These are phyloP conservation scores for Andrena marginata DNA, from an alignment of 2,888 invertebrate genomes.

Conservation along the genomic window DNA sequence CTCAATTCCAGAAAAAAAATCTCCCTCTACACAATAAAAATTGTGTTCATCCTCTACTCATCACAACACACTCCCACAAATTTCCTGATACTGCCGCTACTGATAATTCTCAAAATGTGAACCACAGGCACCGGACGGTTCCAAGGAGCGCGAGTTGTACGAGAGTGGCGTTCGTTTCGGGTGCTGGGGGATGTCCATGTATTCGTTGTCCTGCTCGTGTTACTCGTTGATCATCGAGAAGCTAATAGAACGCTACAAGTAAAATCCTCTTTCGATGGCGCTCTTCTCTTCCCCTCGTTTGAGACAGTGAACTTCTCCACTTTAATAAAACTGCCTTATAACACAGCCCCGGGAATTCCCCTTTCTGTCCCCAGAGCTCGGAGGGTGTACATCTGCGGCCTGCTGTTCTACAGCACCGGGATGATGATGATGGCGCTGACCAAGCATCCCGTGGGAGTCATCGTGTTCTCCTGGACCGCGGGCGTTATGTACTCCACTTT, in stretches of 20 bases:
- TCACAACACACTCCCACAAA: background rate
- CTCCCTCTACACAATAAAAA: too few species aligned
- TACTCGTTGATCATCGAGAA: constrained; percentile 96
- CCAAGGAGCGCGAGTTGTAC: constrained; percentile 89
- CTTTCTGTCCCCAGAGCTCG: constrained; percentile 89
- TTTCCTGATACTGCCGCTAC: constrained; percentile 46
- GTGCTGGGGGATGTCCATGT: constrained; percentile 98
- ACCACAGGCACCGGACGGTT: constrained; percentile 90
- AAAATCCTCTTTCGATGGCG: background rate
- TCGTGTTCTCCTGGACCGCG: constrained; percentile 96
- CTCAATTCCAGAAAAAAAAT: too few species aligned
- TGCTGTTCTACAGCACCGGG: constrained; percentile 94
- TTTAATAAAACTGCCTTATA: too few species aligned
- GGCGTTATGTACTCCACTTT: constrained; percentile 99
- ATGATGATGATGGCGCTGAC: constrained; percentile 94
- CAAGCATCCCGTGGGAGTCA: constrained; percentile 91
- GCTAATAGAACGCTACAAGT: constrained; percentile 89
- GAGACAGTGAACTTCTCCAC: too few species aligned
- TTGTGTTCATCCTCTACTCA: background rate
- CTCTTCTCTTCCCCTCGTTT: too few species aligned
- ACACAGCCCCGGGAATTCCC: background rate
- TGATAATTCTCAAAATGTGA: background rate
- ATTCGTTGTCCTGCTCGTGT: constrained; percentile 96
- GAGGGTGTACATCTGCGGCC: constrained; percentile 94
- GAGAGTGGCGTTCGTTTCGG: constrained; percentile 97